Base-by-base conservation (phyloP, 2,888 invertebrate species). In the Onchidella celtica region DNA sequence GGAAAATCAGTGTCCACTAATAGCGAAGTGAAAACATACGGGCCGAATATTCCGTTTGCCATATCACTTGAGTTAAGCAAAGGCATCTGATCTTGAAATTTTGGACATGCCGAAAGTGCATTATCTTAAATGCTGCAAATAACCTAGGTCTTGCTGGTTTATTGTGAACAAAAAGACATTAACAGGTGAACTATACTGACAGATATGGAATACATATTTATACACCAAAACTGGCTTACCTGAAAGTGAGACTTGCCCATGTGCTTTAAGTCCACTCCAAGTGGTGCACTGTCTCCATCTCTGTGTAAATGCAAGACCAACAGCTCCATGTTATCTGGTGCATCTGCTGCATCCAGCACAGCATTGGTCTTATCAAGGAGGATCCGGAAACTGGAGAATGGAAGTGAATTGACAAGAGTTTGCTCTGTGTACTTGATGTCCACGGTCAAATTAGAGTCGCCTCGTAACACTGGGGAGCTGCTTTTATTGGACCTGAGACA, bases 401-500 rank as follows among this genome's bases (percentile, higher is more conserved):
- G 11, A 17, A 79, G 21, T n/a, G 40, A 17, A 21, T n/a, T 70
- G n/a, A 36, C 17, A 21, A 69, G 4, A 6, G 38, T 36, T 17
- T 4, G 21, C 1, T 68, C 57, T 4, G 34, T 21, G 36, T 77
- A 69, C 32, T 65, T 14, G 21, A 34, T 3, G 11, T 55, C 27
- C 34, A 70, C 61, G 17, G 38, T 21, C 6, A 65, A 55, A 24
- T 72, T 27, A 34, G 69, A 57, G 21, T 72, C 69, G 24, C 76
- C 81, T 76, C 68, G 38, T n/a, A 70, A 27, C 27, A 77, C 36
- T 55, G 70, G 69, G 63, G 36, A 14, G 17, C 17, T 69, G n/a
- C 27, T 29, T 27, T 32, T 65, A 32, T 55, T 79, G 63, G 79
- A 77, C n/a, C 66, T n/a, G 68, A 84, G 57, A 34, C 70, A 75